phyloP scores from a whole-genome alignment of 1,140 invertebrate genomes.

The Trichonephila clavipes region DNA sequence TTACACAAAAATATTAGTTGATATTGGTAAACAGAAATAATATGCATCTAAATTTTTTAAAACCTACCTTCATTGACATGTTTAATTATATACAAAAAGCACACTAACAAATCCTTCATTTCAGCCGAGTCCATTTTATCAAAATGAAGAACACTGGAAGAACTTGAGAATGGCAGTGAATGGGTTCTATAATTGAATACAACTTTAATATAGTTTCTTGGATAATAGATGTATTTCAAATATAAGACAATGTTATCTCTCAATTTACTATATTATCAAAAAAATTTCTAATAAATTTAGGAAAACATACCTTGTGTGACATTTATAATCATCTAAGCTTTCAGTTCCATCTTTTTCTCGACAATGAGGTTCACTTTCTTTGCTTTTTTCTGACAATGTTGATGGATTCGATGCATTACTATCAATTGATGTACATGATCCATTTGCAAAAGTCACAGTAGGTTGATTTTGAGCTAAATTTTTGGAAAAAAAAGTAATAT shows the following conservation, averaged over 20 bases:
- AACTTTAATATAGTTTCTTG: background rate
- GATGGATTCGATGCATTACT: conserved; percentile 72
- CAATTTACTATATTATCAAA: no score
- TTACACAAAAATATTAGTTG: background rate
- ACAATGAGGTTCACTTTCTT: conserved; percentile 52
- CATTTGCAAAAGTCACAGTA: conserved; percentile 75
- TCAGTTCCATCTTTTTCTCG: conserved; percentile 72
- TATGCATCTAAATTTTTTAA: background rate
- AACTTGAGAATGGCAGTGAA: conserved; percentile 78
- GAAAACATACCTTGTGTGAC: conserved; percentile 58
- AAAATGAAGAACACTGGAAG: conserved; percentile 82
- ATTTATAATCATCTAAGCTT: conserved; percentile 74
- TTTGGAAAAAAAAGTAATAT: background rate
- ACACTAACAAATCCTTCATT: conserved; percentile 93
- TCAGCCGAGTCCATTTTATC: conserved; percentile 89
- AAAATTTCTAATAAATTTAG: no score
- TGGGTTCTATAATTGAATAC: conserved; percentile 69
- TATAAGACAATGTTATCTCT: no score
- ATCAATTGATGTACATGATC: conserved; percentile 70
- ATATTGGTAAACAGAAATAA: background rate
- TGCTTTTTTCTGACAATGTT: conserved; percentile 66
- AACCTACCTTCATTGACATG: conserved; percentile 87
- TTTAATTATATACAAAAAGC: conserved; percentile 94
- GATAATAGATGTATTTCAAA: no score
- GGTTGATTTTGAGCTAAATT: conserved; percentile 52